phyloP scores from a whole-genome alignment of 2,797 vertebrate genomes.

The Gastrophryne carolinensis region DNA sequence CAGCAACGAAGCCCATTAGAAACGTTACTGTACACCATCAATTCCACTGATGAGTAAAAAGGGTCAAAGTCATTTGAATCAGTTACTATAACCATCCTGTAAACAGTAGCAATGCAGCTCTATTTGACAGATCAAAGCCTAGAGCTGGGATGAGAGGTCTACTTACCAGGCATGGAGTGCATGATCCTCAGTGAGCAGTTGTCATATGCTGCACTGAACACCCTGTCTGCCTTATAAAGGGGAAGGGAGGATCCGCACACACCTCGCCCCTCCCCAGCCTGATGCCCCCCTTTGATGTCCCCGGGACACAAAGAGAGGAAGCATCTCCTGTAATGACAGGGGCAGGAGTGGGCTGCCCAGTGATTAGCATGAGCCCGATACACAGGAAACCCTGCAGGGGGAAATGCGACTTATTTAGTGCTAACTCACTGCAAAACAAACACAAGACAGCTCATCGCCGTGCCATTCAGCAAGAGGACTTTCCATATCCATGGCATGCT shows the following conservation, averaged over 20 bases:
- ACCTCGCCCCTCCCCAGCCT: slow-evolving; percentile 3
- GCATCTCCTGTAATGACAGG: slow-evolving; percentile 54
- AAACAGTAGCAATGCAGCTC: too few relatives aligned
- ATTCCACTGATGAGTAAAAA: too few relatives aligned
- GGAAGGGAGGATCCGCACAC: slow-evolving; percentile 2
- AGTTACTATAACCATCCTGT: too few relatives aligned
- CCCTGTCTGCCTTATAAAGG: neutral
- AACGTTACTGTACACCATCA: too few relatives aligned
- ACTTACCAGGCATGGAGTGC: slow-evolving; percentile 36
- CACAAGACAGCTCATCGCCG: slow-evolving; percentile 58
- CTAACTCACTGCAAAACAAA: slow-evolving; percentile 85
- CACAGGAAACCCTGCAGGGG: slow-evolving; percentile 85
- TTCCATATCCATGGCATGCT: neutral
- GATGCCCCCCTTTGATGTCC: slow-evolving; percentile 65
- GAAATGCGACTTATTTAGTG: slow-evolving; percentile 83
- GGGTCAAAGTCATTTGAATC: too few relatives aligned
- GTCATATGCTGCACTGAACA: neutral
- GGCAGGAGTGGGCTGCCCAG: slow-evolving; percentile 21
- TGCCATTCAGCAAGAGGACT: slow-evolving; percentile 10
- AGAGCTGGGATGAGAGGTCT: too few relatives aligned
- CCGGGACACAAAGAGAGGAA: slow-evolving; percentile 65
- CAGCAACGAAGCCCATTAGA: too few relatives aligned
- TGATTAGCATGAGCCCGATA: slow-evolving; percentile 89
- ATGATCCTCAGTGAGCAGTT: slow-evolving; percentile 49
- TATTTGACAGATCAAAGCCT: too few relatives aligned